Evolutionary conservation across 2,888 invertebrate species (phyloP).

Genomic region (Harpagoxenus sublaevis): DNA sequence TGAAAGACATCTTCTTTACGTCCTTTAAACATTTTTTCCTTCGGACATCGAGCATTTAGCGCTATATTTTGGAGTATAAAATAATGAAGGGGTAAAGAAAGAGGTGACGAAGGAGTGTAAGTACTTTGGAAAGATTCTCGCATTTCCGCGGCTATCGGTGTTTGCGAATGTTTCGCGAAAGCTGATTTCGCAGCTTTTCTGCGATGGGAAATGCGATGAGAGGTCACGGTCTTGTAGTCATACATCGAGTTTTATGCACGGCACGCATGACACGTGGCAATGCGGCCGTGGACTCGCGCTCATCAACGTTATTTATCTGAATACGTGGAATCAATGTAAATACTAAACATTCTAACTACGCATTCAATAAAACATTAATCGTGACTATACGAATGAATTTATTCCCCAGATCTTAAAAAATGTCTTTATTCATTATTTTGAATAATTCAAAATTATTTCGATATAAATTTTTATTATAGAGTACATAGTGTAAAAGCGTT

Average conservation of each 20-base stretch:
- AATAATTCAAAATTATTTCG: neutral
- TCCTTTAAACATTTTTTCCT: neutral
- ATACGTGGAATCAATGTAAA: slow-evolving; percentile 78
- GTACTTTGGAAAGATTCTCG: slow-evolving; percentile 4
- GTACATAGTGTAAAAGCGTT: neutral
- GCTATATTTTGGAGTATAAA: slow-evolving; percentile 4
- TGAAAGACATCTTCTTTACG: neutral
- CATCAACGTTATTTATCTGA: slow-evolving; percentile 64
- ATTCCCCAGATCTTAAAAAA: neutral
- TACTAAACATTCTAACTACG: slow-evolving; percentile 70
- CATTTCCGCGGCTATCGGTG: neutral
- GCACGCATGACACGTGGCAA: slow-evolving; percentile 40
- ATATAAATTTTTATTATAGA: slow-evolving; percentile 1
- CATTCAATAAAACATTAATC: slow-evolving; percentile 75
- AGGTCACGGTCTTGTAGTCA: slow-evolving; percentile 18
- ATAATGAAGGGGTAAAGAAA: neutral
- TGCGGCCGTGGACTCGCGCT: slow-evolving; percentile 29
- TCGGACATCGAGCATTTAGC: neutral
- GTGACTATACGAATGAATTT: slow-evolving; percentile 53
- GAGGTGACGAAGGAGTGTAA: slow-evolving; percentile 5
- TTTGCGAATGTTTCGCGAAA: slow-evolving; percentile 18
- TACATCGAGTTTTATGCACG: slow-evolving; percentile 49
- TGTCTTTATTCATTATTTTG: neutral
- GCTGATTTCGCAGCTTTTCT: slow-evolving; percentile 22
- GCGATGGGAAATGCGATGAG: slow-evolving; percentile 31